Evolutionary conservation across 2,113 vertebrate species (phyloP).

Genomic region (Serilophus lunatus): DNA sequence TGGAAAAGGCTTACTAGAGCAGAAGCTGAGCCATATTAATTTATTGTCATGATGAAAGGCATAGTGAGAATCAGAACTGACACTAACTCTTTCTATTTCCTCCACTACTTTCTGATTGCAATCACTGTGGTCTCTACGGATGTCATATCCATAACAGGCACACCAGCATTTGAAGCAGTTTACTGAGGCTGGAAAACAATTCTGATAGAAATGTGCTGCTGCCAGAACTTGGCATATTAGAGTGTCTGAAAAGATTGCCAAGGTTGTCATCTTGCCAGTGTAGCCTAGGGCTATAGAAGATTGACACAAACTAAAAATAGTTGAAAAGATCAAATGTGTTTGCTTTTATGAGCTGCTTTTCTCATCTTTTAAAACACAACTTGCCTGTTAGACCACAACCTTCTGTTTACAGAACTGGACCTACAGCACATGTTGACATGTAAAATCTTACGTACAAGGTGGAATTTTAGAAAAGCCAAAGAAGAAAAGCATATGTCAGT

Average conservation of each 20-base stretch:
- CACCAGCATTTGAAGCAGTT: slow-evolving; percentile 35
- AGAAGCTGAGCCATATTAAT: slow-evolving; percentile 12
- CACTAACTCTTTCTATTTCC: slow-evolving; percentile 24
- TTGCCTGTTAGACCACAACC: not conserved
- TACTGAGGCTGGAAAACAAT: slow-evolving; percentile 61
- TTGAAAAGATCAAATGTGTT: slow-evolving; percentile 50
- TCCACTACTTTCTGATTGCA: slow-evolving; percentile 15
- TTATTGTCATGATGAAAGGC: slow-evolving; percentile 32
- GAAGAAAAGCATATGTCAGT: not conserved
- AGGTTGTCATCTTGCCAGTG: slow-evolving; percentile 59
- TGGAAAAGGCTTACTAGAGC: slow-evolving; percentile 16
- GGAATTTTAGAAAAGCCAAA: not conserved
- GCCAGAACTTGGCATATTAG: slow-evolving; percentile 62
- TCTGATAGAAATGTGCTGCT: slow-evolving; percentile 60
- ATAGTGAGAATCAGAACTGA: slow-evolving; percentile 25
- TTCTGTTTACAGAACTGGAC: not conserved
- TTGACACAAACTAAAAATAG: slow-evolving; percentile 61
- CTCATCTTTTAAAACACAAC: not conserved
- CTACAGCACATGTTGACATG: not conserved
- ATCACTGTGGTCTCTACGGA: slow-evolving; percentile 4
- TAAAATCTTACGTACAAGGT: not conserved
- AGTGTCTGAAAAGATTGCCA: slow-evolving; percentile 61
- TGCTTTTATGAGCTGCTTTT: not conserved
- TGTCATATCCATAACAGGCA: slow-evolving; percentile 25
- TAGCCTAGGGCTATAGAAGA: slow-evolving; percentile 50